A percentile compares a stretch with the other conserved stretches of the same genome.
Evolutionary conservation across 2,113 vertebrate species (phyloP).

Genomic region (Poecilia latipinna): DNA sequence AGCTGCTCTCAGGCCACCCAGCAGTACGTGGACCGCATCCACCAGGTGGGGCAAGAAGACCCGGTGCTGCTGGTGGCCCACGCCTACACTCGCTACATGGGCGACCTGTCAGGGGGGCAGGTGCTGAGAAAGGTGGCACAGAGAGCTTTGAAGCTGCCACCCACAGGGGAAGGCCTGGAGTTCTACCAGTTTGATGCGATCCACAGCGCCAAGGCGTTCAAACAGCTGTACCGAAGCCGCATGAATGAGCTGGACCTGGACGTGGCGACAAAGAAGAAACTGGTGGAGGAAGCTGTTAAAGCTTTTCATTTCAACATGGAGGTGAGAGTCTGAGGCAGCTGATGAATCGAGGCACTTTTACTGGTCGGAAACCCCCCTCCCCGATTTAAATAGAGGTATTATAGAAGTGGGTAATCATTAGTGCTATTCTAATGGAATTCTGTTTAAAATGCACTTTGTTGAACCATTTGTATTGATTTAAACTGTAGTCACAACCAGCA

Average conservation of each 20-base stretch:
- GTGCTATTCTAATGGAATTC: background rate
- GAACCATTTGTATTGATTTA: background rate
- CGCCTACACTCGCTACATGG: conserved; percentile 98
- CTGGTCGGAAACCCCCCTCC: background rate
- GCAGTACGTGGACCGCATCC: conserved; percentile 90
- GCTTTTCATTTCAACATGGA: conserved; percentile 96
- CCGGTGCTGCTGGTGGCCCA: conserved; percentile 93
- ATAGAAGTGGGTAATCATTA: no score
- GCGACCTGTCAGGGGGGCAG: conserved; percentile 97
- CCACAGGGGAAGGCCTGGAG: conserved; percentile 89
- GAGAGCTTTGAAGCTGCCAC: conserved; percentile 90
- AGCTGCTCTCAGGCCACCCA: conserved; percentile 86
- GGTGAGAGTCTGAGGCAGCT: conserved; percentile 72
- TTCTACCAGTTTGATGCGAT: conserved; percentile 93
- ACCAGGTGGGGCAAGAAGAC: conserved; percentile 84
- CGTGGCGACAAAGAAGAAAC: conserved; percentile 81
- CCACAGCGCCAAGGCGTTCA: conserved; percentile 91
- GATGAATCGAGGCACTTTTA: background rate
- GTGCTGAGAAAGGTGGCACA: conserved; percentile 97
- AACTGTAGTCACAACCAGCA: background rate
- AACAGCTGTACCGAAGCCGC: conserved; percentile 94
- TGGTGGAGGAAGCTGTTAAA: conserved; percentile 90
- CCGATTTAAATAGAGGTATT: background rate
- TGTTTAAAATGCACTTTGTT: background rate
- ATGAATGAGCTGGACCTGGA: conserved; percentile 94